Base-by-base conservation (phyloP, 2,113 vertebrate genomes). In the Albula goreensis region DNA sequence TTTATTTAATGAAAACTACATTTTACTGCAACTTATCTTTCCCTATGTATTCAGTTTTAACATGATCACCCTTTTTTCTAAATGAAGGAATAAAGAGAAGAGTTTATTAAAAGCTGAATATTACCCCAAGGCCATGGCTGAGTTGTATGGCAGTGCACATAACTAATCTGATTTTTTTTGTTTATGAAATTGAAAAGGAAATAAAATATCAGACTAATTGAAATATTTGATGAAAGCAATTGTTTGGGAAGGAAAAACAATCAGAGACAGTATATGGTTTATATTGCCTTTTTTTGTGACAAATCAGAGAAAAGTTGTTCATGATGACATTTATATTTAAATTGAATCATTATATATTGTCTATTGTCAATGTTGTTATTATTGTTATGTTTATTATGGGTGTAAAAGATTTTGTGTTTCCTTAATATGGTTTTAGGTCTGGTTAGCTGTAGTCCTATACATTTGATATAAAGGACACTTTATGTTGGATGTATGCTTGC, bases 1-100 rank as follows among this genome's bases (percentile, higher is more conserved):
- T 70, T 50, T n/a, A 57, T 84, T 85, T 86, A 85, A 89, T 89
- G 78, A 83, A 85, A 81, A 53, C 9, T 50, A 79, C 17, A 25
- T 31, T 4, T 17, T 11, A 10, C 22, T 22, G 17, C 22, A 81
- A 81, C 22, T 81, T 81, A 81, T 81, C 50, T 81, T 52, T 10
- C 22, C 22, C 50, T 53, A 22, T 53, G 15, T 5, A 4, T 56
- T 85, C 80, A 25, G 57, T 83, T 87, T 81, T 70, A 51, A 53
- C 74, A 57, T 52, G 56, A 7, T 60, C 53, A 63, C 48, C 63
- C 19, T 60, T 49, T 50, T 70, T 19, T 63, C 19, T 63, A 57
- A 82, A 82, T 41, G 63, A 57, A 50, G 41, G 19, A 41, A 83
- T 74, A 70, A 50, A 74, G 49, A 51, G 41, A 63, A 83, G 50